These are phyloP conservation scores for Australoheros facetus DNA, from an alignment of 2,797 vertebrate species.

Conservation along the genomic window DNA sequence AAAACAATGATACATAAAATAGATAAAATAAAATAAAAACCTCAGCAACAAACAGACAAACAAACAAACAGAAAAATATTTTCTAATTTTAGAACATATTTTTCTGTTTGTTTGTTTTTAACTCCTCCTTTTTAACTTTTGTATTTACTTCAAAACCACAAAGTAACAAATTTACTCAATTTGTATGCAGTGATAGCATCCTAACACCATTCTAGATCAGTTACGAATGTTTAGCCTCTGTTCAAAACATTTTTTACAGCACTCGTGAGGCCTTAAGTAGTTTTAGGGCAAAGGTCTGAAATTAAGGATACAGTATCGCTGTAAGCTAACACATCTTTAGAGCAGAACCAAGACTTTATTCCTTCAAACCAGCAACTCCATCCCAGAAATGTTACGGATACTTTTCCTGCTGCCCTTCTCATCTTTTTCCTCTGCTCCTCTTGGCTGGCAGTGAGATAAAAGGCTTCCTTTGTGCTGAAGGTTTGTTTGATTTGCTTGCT, in stretches of 20 bases:
- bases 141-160: neutral
- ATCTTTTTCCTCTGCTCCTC: constrained; percentile 1
- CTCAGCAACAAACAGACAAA: no score
- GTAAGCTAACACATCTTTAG: neutral
- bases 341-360: neutral
- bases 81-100: no score
- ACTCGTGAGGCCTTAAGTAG: neutral
- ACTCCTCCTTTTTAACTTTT: neutral
- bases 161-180: neutral
- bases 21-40: no score
- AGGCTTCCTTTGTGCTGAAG: constrained; percentile 18
- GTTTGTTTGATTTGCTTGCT: constrained; percentile 44
- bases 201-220: neutral
- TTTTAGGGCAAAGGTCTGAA: neutral
- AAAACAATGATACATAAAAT: no score
- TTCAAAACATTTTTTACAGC: no score
- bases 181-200: neutral
- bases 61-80: no score
- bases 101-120: no score
- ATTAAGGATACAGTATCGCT: neutral
- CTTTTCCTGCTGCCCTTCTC: constrained; percentile 27
- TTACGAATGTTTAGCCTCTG: neutral
- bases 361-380: neutral
- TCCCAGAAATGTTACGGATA: constrained; percentile 12
- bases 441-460: constrained; percentile 9